These are phyloP conservation scores for Sparus aurata DNA, from an alignment of 2,797 vertebrate genomes.

Conservation along the genomic window DNA sequence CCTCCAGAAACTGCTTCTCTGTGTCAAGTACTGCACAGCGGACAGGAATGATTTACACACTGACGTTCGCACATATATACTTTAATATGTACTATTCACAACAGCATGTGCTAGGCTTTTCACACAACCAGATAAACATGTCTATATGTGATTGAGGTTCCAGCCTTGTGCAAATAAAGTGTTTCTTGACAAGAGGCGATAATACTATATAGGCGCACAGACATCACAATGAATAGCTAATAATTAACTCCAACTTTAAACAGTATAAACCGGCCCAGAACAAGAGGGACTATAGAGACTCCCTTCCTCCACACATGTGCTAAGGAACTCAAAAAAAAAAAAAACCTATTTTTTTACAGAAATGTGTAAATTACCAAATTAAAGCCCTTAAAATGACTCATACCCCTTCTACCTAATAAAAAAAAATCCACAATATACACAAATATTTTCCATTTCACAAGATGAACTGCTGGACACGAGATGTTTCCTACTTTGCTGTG, in stretches of 20 bases:
- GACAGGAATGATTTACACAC: neutral
- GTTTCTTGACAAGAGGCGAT: neutral
- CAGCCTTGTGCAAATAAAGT: slow-evolving; percentile 48
- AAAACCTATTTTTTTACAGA: no score
- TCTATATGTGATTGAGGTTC: neutral
- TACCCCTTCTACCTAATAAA: no score
- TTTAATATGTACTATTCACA: neutral
- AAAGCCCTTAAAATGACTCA: no score
- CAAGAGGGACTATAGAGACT: neutral
- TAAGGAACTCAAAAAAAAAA: no score
- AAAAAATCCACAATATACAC: neutral
- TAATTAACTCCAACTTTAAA: slow-evolving; percentile 36
- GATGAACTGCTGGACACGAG: no score
- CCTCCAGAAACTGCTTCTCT: slow-evolving; percentile 91
- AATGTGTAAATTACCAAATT: no score
- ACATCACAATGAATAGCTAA: slow-evolving; percentile 14
- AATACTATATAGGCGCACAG: neutral
- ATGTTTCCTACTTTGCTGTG: no score
- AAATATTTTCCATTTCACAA: no score
- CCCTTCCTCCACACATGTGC: neutral
- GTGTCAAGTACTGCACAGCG: slow-evolving; percentile 86
- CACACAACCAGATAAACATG: neutral
- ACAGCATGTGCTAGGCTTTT: neutral
- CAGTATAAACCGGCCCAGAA: neutral
- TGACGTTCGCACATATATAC: neutral